These are phyloP conservation scores for Azorinus chamasolen DNA, from an alignment of 2,888 invertebrate species.

Conservation along the genomic window DNA sequence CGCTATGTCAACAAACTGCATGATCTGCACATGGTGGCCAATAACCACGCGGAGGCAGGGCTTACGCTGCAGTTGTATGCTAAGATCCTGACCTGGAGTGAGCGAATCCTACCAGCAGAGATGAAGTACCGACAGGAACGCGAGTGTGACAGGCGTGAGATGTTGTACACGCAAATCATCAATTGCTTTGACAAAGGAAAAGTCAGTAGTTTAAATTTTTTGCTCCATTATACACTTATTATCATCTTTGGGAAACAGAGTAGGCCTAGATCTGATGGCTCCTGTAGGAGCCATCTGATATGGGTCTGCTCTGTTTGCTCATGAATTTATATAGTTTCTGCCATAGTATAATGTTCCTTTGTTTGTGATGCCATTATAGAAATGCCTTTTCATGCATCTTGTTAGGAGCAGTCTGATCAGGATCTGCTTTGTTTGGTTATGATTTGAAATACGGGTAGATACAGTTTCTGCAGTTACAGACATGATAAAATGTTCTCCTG, in stretches of 20 bases:
- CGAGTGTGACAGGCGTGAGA: slow-evolving; percentile 96
- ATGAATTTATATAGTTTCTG: too few species aligned
- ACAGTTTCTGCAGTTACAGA: too few species aligned
- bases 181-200: slow-evolving; percentile 98
- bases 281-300: too few species aligned
- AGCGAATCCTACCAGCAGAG: slow-evolving; percentile 83
- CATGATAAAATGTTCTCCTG: too few species aligned
- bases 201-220: slow-evolving; percentile 86
- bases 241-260: not conserved
- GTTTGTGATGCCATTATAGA: too few species aligned
- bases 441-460: too few species aligned
- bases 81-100: slow-evolving; percentile 94
- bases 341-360: too few species aligned
- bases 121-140: slow-evolving; percentile 90
- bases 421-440: too few species aligned
- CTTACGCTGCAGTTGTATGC: slow-evolving; percentile 98
- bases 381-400: too few species aligned
- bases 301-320: too few species aligned
- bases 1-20: slow-evolving; percentile 98
- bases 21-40: slow-evolving; percentile 95
- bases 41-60: slow-evolving; percentile 97
- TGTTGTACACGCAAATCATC: slow-evolving; percentile 95
- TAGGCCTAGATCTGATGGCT: too few species aligned
- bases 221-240: not conserved
- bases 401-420: too few species aligned